Percentiles rank a stretch among this genome's conserved stretches.
Evolutionary conservation across 1,140 invertebrate species (phyloP).

Genomic region (Drosophila funebris): DNA sequence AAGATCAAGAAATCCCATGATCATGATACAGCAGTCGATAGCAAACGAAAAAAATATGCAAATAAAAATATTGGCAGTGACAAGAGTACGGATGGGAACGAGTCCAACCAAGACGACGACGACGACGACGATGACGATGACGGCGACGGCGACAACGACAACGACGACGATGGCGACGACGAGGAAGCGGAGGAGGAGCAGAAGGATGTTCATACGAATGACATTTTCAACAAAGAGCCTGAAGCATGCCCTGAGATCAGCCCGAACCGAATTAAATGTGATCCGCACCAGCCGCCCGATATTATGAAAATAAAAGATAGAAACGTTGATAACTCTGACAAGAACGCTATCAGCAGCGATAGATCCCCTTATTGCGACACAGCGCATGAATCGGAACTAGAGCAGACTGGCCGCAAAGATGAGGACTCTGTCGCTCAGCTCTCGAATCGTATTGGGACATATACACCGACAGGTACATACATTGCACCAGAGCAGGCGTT

Average conservation of each 20-base stretch:
- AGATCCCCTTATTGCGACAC: too few relatives aligned
- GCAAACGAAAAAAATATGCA: constrained; percentile 37
- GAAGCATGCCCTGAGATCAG: too few relatives aligned
- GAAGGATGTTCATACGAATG: too few relatives aligned
- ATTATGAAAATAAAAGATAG: background rate
- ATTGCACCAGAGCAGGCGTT: constrained; percentile 66
- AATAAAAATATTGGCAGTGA: background rate
- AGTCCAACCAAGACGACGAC: background rate
- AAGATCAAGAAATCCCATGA: constrained; percentile 6
- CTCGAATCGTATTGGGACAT: background rate
- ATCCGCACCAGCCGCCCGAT: background rate
- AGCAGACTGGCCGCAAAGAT: background rate
- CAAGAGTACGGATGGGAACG: background rate
- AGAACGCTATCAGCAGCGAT: background rate
- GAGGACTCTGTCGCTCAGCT: background rate
- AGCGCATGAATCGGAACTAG: too few relatives aligned
- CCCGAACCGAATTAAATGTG: background rate
- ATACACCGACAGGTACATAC: constrained; percentile 28
- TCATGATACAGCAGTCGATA: constrained; percentile 1
- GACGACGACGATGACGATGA: background rate
- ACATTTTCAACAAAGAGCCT: too few relatives aligned
- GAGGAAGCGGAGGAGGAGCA: background rate
- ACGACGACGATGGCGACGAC: background rate
- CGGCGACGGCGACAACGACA: background rate
- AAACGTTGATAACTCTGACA: background rate